A percentile compares a stretch with the other conserved stretches of the same genome.
Conservation (phyloP, 1,140 invertebrate species). For the Drosophila repleta region DNA sequence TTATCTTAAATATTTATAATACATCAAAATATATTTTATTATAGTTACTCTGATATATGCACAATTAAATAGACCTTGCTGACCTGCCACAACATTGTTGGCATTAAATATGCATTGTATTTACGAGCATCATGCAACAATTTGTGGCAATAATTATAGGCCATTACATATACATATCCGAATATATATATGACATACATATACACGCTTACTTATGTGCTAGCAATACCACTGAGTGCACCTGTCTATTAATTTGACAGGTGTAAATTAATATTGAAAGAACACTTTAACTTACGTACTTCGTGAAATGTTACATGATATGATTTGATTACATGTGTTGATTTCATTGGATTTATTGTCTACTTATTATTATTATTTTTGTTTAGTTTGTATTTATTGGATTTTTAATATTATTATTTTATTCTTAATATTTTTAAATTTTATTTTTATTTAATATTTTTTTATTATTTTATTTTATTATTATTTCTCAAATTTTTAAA, state of each 20-base stretch:
- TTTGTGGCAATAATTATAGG: slow-evolving; percentile 15
- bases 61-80: slow-evolving; percentile 6
- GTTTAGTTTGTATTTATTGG: too few species aligned
- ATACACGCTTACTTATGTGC: neutral
- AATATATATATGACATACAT: neutral
- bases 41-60: slow-evolving; percentile 12
- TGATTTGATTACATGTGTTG: too few species aligned
- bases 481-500: neutral
- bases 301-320: neutral
- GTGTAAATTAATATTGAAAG: neutral
- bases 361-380: too few species aligned
- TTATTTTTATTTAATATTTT: too few species aligned
- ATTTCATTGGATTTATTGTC: too few species aligned
- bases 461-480: too few species aligned
- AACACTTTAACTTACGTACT: neutral
- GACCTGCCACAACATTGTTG: slow-evolving; percentile 15
- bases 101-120: slow-evolving; percentile 10
- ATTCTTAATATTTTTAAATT: too few species aligned
- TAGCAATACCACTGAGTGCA: slow-evolving; percentile 2
- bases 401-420: too few species aligned
- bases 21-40: slow-evolving; percentile 44
- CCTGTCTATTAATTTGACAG: neutral
- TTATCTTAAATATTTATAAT: slow-evolving; percentile 44
- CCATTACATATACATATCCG: neutral
- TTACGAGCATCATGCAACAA: slow-evolving; percentile 3